Conservation (phyloP, 2,113 vertebrate genomes). For the Sapajus apella region DNA sequence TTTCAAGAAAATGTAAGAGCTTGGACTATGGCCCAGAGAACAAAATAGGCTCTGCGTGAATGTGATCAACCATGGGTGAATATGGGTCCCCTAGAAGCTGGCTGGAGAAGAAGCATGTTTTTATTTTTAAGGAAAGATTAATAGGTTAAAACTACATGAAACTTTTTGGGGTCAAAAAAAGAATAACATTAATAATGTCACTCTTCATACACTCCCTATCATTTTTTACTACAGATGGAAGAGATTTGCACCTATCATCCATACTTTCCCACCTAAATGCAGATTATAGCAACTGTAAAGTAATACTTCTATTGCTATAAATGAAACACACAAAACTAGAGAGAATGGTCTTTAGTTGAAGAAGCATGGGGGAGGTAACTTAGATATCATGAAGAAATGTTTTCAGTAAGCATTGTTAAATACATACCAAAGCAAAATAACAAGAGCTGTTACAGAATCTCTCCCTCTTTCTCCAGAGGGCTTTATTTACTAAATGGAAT, state of each 20-base stretch:
- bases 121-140: background rate
- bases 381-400: background rate
- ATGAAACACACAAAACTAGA: background rate
- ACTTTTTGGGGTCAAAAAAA: background rate
- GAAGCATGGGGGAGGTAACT: background rate
- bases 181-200: background rate
- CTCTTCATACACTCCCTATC: background rate
- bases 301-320: background rate
- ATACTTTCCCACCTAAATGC: background rate
- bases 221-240: background rate
- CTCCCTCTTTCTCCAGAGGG: background rate
- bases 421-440: constrained; percentile 6
- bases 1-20: background rate
- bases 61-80: no score
- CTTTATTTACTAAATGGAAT: constrained; percentile 49
- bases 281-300: background rate
- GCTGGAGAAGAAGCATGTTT: background rate
- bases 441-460: background rate
- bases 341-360: background rate
- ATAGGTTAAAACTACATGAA: background rate
- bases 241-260: background rate
- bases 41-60: background rate
- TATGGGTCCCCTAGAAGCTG: no score
- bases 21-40: background rate
- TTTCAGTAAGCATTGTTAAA: constrained; percentile 2